Evolutionary conservation across 2,888 invertebrate genomes (phyloP).

Genomic region (Drosophila atroscutellata): DNA sequence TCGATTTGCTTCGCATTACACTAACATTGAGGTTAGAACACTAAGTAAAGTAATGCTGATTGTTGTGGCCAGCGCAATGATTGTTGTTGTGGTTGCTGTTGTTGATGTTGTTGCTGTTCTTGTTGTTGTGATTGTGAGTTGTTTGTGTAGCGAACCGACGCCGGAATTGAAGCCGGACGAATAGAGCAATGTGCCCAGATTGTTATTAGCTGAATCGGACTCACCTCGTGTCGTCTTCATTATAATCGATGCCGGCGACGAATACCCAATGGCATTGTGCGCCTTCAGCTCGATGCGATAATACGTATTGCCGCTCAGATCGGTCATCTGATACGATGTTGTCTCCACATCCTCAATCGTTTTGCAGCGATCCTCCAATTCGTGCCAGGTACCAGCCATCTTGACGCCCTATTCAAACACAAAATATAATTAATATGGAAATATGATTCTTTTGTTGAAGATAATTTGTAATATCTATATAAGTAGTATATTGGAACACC

Average conservation of each 20-base stretch:
- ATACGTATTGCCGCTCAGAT: constrained; percentile 91
- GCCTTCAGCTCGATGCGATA: constrained; percentile 94
- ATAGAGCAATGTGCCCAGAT: constrained; percentile 85
- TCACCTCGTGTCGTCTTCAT: constrained; percentile 96
- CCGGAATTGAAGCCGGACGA: constrained; percentile 85
- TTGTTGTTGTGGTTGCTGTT: constrained; percentile 75
- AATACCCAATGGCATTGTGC: constrained; percentile 93
- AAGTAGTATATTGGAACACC: not conserved
- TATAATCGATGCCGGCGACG: constrained; percentile 90
- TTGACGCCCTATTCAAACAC: constrained; percentile 87
- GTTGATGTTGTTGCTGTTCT: constrained; percentile 74
- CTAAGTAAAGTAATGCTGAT: constrained; percentile 83
- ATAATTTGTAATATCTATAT: not conserved
- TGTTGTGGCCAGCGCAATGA: constrained; percentile 82
- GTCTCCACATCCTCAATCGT: constrained; percentile 88
- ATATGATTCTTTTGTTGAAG: not conserved
- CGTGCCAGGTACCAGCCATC: constrained; percentile 89
- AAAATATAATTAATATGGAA: not conserved
- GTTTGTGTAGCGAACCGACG: constrained; percentile 82
- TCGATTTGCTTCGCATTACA: constrained; percentile 60
- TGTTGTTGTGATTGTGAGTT: constrained; percentile 77
- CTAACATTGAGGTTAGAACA: constrained; percentile 83
- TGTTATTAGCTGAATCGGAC: constrained; percentile 86
- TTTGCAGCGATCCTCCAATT: constrained; percentile 86
- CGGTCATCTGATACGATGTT: constrained; percentile 89